phyloP scores from a whole-genome alignment of 2,888 invertebrate genomes.

The Eucera pruinosa region DNA sequence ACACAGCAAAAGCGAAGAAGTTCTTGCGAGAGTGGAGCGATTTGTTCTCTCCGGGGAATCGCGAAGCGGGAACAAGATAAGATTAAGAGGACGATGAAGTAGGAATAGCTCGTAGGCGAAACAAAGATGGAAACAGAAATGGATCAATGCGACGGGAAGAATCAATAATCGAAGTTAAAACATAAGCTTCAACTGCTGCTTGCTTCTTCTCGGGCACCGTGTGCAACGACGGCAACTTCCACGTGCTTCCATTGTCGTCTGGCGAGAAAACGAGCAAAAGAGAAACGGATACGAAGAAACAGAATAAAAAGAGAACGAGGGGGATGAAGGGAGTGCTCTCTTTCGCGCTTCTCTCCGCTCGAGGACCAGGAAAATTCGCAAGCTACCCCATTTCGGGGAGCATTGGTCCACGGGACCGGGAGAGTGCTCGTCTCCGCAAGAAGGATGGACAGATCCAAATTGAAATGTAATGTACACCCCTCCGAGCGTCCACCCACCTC shows the following conservation, averaged over 20 bases:
- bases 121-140: too few species aligned
- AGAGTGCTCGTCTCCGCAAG: slow-evolving; percentile 73
- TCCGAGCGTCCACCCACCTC: slow-evolving; percentile 33
- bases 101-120: not conserved
- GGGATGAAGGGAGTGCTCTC: not conserved
- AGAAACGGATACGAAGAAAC: too few species aligned
- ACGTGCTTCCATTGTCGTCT: slow-evolving; percentile 57
- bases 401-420: slow-evolving; percentile 64
- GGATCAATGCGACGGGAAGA: slow-evolving; percentile 32
- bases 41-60: not conserved
- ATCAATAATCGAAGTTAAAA: slow-evolving; percentile 59
- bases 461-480: slow-evolving; percentile 81
- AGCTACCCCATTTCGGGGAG: slow-evolving; percentile 62
- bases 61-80: not conserved
- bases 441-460: slow-evolving; percentile 78
- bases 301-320: not conserved
- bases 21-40: not conserved
- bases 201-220: slow-evolving; percentile 37
- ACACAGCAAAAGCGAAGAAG: not conserved
- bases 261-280: not conserved
- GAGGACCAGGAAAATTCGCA: slow-evolving; percentile 70
- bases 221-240: slow-evolving; percentile 56
- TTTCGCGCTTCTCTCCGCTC: slow-evolving; percentile 16
- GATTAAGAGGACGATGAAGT: slow-evolving; percentile 21
- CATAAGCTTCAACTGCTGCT: slow-evolving; percentile 42